Evolutionary conservation across 1,140 invertebrate genomes (phyloP).

Genomic region (Sarcophaga bullata): DNA sequence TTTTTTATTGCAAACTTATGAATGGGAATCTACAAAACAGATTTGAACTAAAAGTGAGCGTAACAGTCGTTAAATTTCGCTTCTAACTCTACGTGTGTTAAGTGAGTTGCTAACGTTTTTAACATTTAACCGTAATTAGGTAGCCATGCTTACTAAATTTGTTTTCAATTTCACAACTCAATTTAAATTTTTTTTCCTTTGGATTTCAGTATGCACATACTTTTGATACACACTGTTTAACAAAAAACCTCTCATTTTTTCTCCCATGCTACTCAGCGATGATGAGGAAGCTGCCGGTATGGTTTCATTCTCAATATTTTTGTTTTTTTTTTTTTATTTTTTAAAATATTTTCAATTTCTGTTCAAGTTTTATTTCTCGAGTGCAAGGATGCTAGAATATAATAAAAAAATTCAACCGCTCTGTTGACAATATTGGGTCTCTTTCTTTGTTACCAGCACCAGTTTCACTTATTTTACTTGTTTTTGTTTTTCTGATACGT

Average conservation of each 20-base stretch:
- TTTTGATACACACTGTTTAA: not conserved
- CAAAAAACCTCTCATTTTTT: not conserved
- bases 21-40: too few relatives aligned
- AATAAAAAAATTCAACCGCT: slow-evolving; percentile 6
- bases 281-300: slow-evolving; percentile 17
- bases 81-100: too few relatives aligned
- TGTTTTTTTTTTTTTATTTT: not conserved
- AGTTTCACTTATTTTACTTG: not conserved
- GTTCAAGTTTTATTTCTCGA: not conserved
- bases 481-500: slow-evolving; percentile 27
- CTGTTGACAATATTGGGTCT: slow-evolving; percentile 29
- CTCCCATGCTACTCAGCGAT: not conserved
- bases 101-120: too few relatives aligned
- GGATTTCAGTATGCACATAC: too few relatives aligned
- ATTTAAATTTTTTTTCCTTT: too few relatives aligned
- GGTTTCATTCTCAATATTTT: not conserved
- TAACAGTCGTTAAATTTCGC: too few relatives aligned
- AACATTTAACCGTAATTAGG: too few relatives aligned
- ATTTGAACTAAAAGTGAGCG: too few relatives aligned
- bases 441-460: not conserved
- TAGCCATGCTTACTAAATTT: too few relatives aligned
- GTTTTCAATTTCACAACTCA: too few relatives aligned
- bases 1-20: too few relatives aligned
- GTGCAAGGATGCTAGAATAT: not conserved
- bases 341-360: slow-evolving; percentile 22